These are phyloP conservation scores for Crepidodera aurea DNA, from an alignment of 2,888 invertebrate genomes.

Conservation along the genomic window DNA sequence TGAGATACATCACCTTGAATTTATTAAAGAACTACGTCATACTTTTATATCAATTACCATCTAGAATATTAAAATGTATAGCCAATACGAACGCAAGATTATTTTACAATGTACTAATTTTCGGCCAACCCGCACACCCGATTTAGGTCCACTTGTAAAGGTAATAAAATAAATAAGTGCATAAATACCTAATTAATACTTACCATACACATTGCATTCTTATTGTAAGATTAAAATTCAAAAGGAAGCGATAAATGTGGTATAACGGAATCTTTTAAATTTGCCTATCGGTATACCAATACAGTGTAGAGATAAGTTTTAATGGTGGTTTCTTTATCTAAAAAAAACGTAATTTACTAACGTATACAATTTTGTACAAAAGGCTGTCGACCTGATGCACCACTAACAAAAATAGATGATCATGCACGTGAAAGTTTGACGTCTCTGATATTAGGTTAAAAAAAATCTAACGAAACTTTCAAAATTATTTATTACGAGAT, in stretches of 20 bases:
- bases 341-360: neutral
- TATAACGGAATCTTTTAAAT: conserved; percentile 10
- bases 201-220: too few species aligned
- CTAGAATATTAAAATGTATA: too few species aligned
- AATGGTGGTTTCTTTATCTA: conserved; percentile 20
- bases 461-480: neutral
- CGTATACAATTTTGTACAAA: conserved; percentile 9
- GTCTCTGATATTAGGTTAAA: neutral
- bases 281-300: conserved; percentile 12
- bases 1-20: conserved; percentile 7
- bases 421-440: conserved; percentile 1
- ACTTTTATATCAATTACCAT: too few species aligned
- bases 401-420: neutral
- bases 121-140: too few species aligned
- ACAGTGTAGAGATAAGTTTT: conserved; percentile 5
- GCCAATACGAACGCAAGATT: too few species aligned
- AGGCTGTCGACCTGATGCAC: conserved; percentile 22
- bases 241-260: too few species aligned
- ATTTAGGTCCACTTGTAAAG: too few species aligned
- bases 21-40: neutral
- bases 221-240: too few species aligned
- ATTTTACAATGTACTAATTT: too few species aligned
- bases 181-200: too few species aligned
- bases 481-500: too few species aligned
- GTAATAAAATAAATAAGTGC: too few species aligned